Evolutionary conservation across 2,113 vertebrate species (phyloP).

Genomic region (Platanista minor): DNA sequence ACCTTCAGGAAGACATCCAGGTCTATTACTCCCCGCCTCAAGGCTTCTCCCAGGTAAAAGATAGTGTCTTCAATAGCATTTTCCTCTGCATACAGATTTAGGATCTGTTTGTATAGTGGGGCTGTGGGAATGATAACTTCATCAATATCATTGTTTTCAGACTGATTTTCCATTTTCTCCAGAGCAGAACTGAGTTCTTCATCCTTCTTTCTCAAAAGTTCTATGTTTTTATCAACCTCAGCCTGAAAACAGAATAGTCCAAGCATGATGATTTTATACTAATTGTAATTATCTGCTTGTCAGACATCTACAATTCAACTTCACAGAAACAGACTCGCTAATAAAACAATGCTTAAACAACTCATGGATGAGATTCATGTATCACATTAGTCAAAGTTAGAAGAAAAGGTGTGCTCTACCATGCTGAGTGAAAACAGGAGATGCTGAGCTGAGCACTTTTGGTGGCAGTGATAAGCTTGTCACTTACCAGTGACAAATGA

Average conservation of each 20-base stretch:
- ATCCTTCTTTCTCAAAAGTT: conserved; percentile 96
- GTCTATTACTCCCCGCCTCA: conserved; percentile 96
- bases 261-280: conserved; percentile 15
- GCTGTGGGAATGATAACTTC: conserved; percentile 98
- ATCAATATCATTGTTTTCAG: conserved; percentile 98
- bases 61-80: conserved; percentile 99
- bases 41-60: conserved; percentile 97
- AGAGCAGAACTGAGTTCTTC: conserved; percentile 96
- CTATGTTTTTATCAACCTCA: conserved; percentile 97
- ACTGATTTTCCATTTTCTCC: conserved; percentile 99
- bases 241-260: conserved; percentile 80
- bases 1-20: conserved; percentile 99
- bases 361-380: background rate
- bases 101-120: conserved; percentile 97
- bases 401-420: background rate
- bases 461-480: background rate
- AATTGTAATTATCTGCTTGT: background rate
- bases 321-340: background rate
- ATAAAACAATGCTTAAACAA: background rate
- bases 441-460: background rate
- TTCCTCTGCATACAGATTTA: conserved; percentile 98
- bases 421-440: background rate
- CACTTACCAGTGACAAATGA: background rate
- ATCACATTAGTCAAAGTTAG: background rate
- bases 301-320: background rate